Evolutionary conservation across 2,888 invertebrate genomes (phyloP).

Genomic region (Epirrhoe alternata): DNA sequence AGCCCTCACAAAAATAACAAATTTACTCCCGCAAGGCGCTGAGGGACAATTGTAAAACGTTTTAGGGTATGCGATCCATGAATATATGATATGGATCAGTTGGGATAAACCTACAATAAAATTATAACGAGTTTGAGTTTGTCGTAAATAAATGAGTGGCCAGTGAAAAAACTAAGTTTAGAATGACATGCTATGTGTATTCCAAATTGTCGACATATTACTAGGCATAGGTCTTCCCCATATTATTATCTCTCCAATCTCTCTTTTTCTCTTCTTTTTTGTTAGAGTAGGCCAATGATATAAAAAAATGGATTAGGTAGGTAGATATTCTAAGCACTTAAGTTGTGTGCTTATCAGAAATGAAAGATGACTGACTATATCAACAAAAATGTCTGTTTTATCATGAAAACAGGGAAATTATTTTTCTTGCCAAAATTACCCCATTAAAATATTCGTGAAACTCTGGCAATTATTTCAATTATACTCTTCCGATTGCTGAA

Average conservation of each 20-base stretch:
- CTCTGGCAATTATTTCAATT: conserved; percentile 13
- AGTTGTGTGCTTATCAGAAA: too few relatives aligned
- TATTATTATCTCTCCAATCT: too few relatives aligned
- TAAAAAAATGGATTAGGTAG: too few relatives aligned
- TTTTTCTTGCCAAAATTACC: too few relatives aligned
- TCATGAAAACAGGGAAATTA: too few relatives aligned
- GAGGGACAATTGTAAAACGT: conserved; percentile 43
- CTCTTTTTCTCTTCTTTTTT: too few relatives aligned
- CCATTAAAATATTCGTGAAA: background rate
- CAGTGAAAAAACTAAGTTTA: background rate
- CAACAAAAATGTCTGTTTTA: too few relatives aligned
- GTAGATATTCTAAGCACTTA: too few relatives aligned
- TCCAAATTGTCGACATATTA: too few relatives aligned
- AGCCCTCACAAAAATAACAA: conserved; percentile 40
- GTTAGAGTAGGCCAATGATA: too few relatives aligned
- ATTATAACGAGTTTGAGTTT: conserved; percentile 4
- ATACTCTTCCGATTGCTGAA: conserved; percentile 12
- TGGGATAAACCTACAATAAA: conserved; percentile 20
- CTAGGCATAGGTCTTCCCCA: too few relatives aligned
- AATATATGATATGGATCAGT: conserved; percentile 44
- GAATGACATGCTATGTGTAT: background rate
- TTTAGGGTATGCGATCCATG: conserved; percentile 39
- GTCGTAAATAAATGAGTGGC: background rate
- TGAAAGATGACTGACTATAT: too few relatives aligned
- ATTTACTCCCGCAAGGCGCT: conserved; percentile 36